Percentiles rank a stretch among this genome's conserved stretches.
phyloP scores from a whole-genome alignment of 2,888 invertebrate species.

The Cyclophora albipunctata region DNA sequence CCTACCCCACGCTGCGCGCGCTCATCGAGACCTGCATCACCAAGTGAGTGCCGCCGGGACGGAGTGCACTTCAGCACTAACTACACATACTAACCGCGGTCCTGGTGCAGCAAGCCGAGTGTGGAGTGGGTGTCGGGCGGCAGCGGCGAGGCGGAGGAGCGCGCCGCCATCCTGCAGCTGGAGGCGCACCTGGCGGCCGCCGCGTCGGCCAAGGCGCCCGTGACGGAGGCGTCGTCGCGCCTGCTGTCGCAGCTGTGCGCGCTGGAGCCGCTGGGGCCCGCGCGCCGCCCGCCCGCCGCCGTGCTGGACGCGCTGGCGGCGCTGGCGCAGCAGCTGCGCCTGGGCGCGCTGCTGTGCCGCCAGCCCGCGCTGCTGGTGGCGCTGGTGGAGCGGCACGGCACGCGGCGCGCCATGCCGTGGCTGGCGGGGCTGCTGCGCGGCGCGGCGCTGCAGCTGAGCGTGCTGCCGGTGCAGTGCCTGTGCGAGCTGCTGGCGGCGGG shows the following conservation, averaged over 20 bases:
- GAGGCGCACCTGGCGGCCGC: conserved; percentile 94
- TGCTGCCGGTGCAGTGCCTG: conserved; percentile 96
- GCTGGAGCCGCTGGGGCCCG: conserved; percentile 89
- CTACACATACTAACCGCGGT: neutral
- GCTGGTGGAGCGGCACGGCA: conserved; percentile 92
- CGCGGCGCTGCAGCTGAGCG: conserved; percentile 89
- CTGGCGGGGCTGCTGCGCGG: conserved; percentile 94
- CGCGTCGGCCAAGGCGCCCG: conserved; percentile 88
- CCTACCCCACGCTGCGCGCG: conserved; percentile 91
- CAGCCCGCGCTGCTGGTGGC: conserved; percentile 94
- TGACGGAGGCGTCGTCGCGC: conserved; percentile 92
- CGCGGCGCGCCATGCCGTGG: conserved; percentile 97
- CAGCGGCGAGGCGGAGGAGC: conserved; percentile 49
- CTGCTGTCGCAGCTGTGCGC: conserved; percentile 82
- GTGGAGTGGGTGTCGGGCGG: conserved; percentile 51
- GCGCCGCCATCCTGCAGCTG: conserved; percentile 77
- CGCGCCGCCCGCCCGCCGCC: conserved; percentile 85
- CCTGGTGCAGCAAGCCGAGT: conserved; percentile 48
- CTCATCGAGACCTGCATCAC: conserved; percentile 98
- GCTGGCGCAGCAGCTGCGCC: conserved; percentile 84
- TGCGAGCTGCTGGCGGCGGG: conserved; percentile 93
- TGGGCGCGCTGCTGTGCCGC: conserved; percentile 93
- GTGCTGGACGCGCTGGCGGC: conserved; percentile 87
- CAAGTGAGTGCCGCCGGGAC: conserved; percentile 73
- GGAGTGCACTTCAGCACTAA: neutral